Base-by-base conservation (phyloP, 2,888 invertebrate genomes). In the Melinaea menophilus region DNA sequence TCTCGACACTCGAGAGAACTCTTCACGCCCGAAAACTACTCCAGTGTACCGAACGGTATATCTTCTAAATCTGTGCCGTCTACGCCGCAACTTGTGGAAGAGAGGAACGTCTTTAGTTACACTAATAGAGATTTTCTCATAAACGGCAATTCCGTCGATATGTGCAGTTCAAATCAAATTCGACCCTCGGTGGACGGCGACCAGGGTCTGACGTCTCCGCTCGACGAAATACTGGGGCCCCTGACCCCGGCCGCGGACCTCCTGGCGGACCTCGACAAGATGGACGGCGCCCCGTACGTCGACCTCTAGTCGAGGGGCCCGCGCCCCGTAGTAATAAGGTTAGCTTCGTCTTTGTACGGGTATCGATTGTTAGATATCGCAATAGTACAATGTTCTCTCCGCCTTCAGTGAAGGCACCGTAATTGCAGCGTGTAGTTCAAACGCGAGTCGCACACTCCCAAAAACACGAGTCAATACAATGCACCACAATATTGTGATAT, bases 51-150 rank as follows among this genome's bases (percentile, higher is more conserved):
- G n/a, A 90, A 92, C 71, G 92, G 93, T 51, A 91, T 92, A 72
- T 88, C 86, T 54, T 95, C 95, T 12, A 94, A 95, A 77, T 96
- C 96, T 0, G 95, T 95, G 83, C 95, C 96, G 34, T 94, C 95
- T 2, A 95, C 95, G 22, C 96, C 96, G 13, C 91, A 93, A 72
- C 81, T 93, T 65, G 84, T 87, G 12, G 87, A 91, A 68, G 90
- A 90, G 37, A 79, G 90, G 59, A 86, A 83, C 71, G 91, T 92
- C 55, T 93, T 93, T 73, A 92, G 92, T 65, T 93, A 93, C 74
- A 93, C 92, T 67, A 91, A 91, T 69, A 77, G 91, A 70, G 93
- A 93, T 77, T 93, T 92, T 71, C 85, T 93, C 5, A 93, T 93
- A 58, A 93, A 93, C 73, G 93, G 93, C 12, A 93, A 93, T 75